These are phyloP conservation scores for Uloborus plumipes DNA, from an alignment of 2,888 invertebrate species.

Conservation along the genomic window DNA sequence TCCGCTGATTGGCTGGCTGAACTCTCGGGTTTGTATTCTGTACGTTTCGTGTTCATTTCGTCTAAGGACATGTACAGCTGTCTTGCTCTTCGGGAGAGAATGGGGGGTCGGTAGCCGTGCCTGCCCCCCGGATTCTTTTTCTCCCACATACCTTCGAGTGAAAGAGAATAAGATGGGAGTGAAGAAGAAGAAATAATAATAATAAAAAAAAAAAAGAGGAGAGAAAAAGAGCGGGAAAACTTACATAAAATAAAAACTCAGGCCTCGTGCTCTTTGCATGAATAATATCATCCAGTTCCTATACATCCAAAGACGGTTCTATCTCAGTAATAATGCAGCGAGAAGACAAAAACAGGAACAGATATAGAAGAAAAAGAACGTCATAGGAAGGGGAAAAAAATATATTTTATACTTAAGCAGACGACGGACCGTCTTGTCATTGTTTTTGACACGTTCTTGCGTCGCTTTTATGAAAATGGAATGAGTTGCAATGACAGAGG, in stretches of 20 bases:
- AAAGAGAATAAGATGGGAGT: slow-evolving; percentile 9
- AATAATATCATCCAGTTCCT: slow-evolving; percentile 52
- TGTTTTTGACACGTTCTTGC: slow-evolving; percentile 60
- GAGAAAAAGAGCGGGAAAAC: slow-evolving; percentile 17
- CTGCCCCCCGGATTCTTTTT: too few relatives aligned
- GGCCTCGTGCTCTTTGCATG: slow-evolving; percentile 53
- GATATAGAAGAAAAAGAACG: slow-evolving; percentile 10
- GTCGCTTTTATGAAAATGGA: slow-evolving; percentile 31
- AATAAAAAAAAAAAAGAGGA: slow-evolving; percentile 14
- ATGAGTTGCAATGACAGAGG: not conserved
- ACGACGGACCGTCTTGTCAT: slow-evolving; percentile 41
- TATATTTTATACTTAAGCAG: slow-evolving; percentile 55
- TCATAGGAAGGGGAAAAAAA: slow-evolving; percentile 1
- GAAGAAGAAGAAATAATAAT: slow-evolving; percentile 1
- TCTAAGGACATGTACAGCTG: slow-evolving; percentile 64
- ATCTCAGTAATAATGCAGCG: slow-evolving; percentile 36
- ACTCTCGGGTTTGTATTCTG: slow-evolving; percentile 63
- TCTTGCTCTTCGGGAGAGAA: slow-evolving; percentile 16
- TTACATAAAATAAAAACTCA: slow-evolving; percentile 15
- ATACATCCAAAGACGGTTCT: slow-evolving; percentile 44
- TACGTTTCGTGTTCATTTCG: slow-evolving; percentile 63
- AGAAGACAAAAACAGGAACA: slow-evolving; percentile 38
- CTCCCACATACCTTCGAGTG: slow-evolving; percentile 20
- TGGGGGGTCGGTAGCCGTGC: not conserved
- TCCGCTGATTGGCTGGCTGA: slow-evolving; percentile 64